Base-by-base conservation (phyloP, 2,888 invertebrate species). In the Phragmatobia fuliginosa region DNA sequence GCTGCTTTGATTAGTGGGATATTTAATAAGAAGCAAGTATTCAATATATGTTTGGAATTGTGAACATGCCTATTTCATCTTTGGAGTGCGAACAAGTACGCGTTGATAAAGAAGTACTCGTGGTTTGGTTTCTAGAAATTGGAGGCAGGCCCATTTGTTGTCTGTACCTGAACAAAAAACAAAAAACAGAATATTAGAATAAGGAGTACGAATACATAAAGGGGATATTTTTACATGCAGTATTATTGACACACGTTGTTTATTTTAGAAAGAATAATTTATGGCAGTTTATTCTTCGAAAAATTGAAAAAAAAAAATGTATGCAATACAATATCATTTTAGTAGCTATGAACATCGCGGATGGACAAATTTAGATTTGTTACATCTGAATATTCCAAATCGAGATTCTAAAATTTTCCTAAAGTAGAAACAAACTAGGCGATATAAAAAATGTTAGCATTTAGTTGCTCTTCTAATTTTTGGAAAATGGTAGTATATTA, bases 41-140 rank as follows among this genome's bases (percentile, higher is more conserved):
- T 65, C 28, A 65, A 18, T 56, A 21, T 21, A 36, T 56, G 16
- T 38, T 56, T 38, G 25, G 14, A 58, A 32, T 14, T n/a, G 66
- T n/a, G 31, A 59, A 31, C 66, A 66, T 66, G 21, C 66, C 59
- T n/a, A 66, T 31, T 32, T 91, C 90, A 16, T 91, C 90, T 18
- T 85, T 81, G 61, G 72, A 82, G 10, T 81, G 86, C 33, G 86
- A 84, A 21, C 78, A 71, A 0, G 86, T 86, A 0, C 90, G 82
- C 0, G 86, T 83, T 0, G 89, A 86, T n/a, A n/a, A n/a, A n/a
- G n/a, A n/a, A 0, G 36, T 81, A 36, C 32, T 72, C 0, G 86
- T 85, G 0, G 90, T 91, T 36, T 88, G 88, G 0, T 84, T 87
- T 68, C 90, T 79, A 25, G 89, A 88, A 77, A 88, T 83, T 16